Base-by-base conservation (phyloP, 2,113 vertebrate genomes). In the Cyanoderma ruficeps region DNA sequence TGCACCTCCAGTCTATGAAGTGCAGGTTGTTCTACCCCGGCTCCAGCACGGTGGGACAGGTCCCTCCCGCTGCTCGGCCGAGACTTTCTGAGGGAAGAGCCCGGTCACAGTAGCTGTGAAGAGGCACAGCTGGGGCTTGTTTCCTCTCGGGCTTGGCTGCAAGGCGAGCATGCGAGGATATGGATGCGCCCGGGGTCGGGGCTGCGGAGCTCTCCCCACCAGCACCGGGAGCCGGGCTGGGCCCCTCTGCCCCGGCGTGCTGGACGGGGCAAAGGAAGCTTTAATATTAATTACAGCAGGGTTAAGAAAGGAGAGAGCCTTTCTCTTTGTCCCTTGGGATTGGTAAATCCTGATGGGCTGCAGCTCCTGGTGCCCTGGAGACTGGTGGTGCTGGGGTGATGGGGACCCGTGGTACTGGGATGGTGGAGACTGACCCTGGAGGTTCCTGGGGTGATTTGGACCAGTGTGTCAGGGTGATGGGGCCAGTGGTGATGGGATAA, bases 71-170 rank as follows among this genome's bases (percentile, higher is more conserved):
- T 2, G n/a, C 72, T 67, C 5, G 1, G 31, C 76, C 6, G 2
- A 42, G 95, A 81, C 42, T 64, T 83, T 91, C 2, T 24, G 30
- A 30, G 83, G 89, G 65, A 60, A 87, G 28, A 87, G 59, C 64
- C 50, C 5, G 46, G 82, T 79, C 83, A 41, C 46, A 5, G 92
- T 82, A 85, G 85, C 70, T 60, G 94, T 2, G 21, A 83, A 74
- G 84, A 94, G 77, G 69, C 89, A 27, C 96, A 94, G 95, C 92
- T 95, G 95, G 92, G 90, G 60, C 64, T 87, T 65, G 84, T 94
- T 89, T 95, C 89, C 64, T 93, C 87, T 79, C 3, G 1, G 72
- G 30, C 77, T 94, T 94, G 90, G 93, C 95, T 13, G 27, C 25
- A 2, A 44, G 63, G 41, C 11, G 59, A 95, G 88, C 82, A 52